Conservation (phyloP, 2,113 vertebrate genomes). For the Glaucidium brasilianum region DNA sequence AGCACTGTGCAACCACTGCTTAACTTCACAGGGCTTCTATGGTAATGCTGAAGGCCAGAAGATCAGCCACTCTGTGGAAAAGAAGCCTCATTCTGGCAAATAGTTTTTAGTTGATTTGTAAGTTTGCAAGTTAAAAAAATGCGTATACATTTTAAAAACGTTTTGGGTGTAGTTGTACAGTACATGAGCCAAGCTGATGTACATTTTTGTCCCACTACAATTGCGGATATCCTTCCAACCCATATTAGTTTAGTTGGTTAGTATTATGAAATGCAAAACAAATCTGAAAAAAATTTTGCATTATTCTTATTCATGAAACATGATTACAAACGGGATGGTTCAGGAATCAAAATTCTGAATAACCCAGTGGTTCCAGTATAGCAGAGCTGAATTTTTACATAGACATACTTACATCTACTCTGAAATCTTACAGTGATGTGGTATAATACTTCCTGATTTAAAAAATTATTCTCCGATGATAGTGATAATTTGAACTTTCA, state of each 20-base stretch:
- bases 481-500: background rate
- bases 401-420: background rate
- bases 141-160: fast-evolving
- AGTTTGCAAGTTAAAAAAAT: background rate
- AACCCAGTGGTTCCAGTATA: background rate
- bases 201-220: background rate
- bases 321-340: fast-evolving
- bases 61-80: background rate
- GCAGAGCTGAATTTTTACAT: background rate
- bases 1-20: background rate
- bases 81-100: background rate
- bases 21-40: background rate
- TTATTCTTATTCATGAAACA: background rate
- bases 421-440: background rate
- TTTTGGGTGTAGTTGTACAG: background rate
- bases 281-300: background rate
- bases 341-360: background rate
- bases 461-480: background rate
- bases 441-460: background rate
- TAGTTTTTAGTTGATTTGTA: background rate
- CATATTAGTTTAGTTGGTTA: background rate
- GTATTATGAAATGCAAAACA: background rate
- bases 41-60: background rate
- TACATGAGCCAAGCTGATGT: background rate
- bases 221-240: background rate